Base-by-base conservation (phyloP, 2,113 vertebrate genomes). In the Mus pahari region DNA sequence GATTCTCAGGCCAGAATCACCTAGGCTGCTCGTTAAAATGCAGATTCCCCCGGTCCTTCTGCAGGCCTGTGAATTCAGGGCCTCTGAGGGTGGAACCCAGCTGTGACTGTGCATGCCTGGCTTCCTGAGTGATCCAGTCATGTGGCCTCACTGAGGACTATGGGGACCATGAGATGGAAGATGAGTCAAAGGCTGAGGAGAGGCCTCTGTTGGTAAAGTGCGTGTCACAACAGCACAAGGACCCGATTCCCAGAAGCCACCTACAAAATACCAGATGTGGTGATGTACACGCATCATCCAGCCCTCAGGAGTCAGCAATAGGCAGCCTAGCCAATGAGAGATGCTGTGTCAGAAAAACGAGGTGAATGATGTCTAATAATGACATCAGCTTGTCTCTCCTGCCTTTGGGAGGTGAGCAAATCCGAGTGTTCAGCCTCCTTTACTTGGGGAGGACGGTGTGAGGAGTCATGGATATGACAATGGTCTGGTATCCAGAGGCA, bases 31-130 rank as follows among this genome's bases (percentile, higher is more conserved):
- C 20, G 33, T 64, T 71, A 53, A 81, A 53, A 71, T 19, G 42
- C 68, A 81, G 74, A 79, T 42, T n/a, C 14, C 22, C 42, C 17
- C 5, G 48, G 26, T 1, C 3, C 19, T 6, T 66, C 48, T 24
- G 31, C 31, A 31, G 39, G n/a, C 55, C 39, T 36, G 42, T 31
- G 55, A 55, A 31, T 36, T 83, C 74, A 58, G 66, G 73, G 26
- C 64, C 12, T 58, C 33, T n/a, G 9, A 42, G 12, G 0, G 16
- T 48, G 4, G 70, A 71, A 7, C 62, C 62, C 64, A 58, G 48
- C 16, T 13, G 13, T 1, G 0, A 64, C 8, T 12, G 0, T 5
- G 6, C 77, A 77, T 55, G 17, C 66, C 6, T 11, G 2, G 9
- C 17, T 87, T 68, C 60, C 22, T 0, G 2, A 68, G 71, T 22